Base-by-base conservation (phyloP, 2,113 vertebrate genomes). In the Coptodon bakossiorum region DNA sequence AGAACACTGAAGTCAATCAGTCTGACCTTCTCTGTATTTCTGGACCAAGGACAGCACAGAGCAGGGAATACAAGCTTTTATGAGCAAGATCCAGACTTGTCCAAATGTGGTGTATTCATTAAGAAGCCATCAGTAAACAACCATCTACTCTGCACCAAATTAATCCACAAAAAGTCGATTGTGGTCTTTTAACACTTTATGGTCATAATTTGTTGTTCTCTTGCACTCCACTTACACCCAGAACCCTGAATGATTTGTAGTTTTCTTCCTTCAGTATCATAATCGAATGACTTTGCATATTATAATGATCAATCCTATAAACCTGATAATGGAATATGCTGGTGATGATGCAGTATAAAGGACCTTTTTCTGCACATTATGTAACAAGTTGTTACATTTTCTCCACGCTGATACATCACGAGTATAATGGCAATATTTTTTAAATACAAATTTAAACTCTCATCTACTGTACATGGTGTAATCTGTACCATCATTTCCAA, bases 21-120 rank as follows among this genome's bases (percentile, higher is more conserved):
- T 50, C 27, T 66, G 59, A 68, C 27, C 48, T 61, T n/a, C 19
- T 6, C 29, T 40, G 27, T 73, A 50, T 81, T 88, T 90, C 48
- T 81, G 85, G 71, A 71, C 83, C 48, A 61, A 88, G 83, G 81
- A 71, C 63, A 88, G 29, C 68, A 6, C 16, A 78, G 59, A n/a
- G 36, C 22, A 27, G 13, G 40, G 22, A 10, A 5, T n/a, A 14
- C 12, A 61, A 61, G 29, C 40, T 73, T 66, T 50, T 27, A 82
- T 36, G 14, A 76, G n/a, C 52, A 61, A 13, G 36, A 36, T 48
- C 56, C 31, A 34, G 52, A 19, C 56, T 9, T 31, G 27, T 78
- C 45, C 10, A 78, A 52, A 34, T 52, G 73, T 31, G 73, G 45
- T 78, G 27, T 17, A 19, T 52, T 78, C 16, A 78, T 52, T 52